Evolutionary conservation across 1,140 invertebrate genomes (phyloP).

Genomic region (Bombus cullumanus): DNA sequence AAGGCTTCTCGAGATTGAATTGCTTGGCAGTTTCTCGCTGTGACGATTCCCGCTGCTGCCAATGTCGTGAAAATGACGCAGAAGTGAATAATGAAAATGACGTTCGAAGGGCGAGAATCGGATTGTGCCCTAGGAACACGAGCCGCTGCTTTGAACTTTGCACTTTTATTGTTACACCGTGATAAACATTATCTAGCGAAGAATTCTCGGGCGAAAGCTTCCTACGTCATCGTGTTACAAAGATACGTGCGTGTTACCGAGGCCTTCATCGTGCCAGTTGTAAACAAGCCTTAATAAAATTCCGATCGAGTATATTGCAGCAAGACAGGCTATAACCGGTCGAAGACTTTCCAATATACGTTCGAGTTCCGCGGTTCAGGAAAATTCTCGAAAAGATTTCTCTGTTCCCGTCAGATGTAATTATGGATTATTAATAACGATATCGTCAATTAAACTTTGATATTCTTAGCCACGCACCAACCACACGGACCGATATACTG

Average conservation of each 20-base stretch:
- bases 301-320: background rate
- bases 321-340: background rate
- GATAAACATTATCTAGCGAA: slow-evolving; percentile 32
- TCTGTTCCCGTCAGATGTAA: background rate
- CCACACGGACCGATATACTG: background rate
- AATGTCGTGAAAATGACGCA: background rate
- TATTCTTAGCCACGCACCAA: background rate
- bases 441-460: background rate
- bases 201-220: background rate
- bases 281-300: slow-evolving; percentile 36
- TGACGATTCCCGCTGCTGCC: too few species aligned
- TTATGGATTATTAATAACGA: background rate
- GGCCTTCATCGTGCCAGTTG: slow-evolving; percentile 7
- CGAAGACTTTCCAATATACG: slow-evolving; percentile 10
- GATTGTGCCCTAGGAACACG: background rate
- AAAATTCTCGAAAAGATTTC: background rate
- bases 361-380: background rate
- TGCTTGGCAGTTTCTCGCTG: background rate
- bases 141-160: slow-evolving; percentile 48
- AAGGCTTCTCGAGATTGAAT: background rate
- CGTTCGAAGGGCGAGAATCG: background rate
- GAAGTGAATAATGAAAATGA: background rate
- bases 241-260: background rate
- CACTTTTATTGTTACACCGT: slow-evolving; percentile 48
- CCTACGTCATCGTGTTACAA: slow-evolving; percentile 34